A percentile compares a stretch with the other conserved stretches of the same genome.
phyloP scores from a whole-genome alignment of 2,113 vertebrate species.

The Dipodomys stephensi region DNA sequence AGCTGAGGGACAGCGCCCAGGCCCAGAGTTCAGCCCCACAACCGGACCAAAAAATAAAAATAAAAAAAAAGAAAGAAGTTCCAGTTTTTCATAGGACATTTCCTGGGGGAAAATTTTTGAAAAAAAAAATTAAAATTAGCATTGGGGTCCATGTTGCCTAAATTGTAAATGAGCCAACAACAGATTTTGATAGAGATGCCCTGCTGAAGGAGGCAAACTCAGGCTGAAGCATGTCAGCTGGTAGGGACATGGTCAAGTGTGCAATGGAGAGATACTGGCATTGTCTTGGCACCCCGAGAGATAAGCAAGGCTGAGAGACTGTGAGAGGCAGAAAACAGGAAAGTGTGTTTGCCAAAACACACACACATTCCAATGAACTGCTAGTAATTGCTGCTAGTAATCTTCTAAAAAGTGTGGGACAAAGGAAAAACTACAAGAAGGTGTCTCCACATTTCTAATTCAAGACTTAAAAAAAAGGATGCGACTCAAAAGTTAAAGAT shows the following conservation, averaged over 20 bases:
- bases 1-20: too few relatives aligned
- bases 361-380: conserved; percentile 49
- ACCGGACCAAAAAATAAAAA: too few relatives aligned
- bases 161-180: neutral
- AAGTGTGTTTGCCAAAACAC: conserved; percentile 54
- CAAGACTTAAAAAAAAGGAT: conserved; percentile 44
- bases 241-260: neutral
- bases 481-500: conserved; percentile 64
- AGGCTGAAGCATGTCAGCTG: neutral
- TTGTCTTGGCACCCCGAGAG: neutral
- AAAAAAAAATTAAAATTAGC: neutral
- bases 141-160: neutral
- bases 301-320: conserved; percentile 38
- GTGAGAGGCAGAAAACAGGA: conserved; percentile 66
- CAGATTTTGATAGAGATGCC: neutral
- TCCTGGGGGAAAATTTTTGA: neutral
- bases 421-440: conserved; percentile 58
- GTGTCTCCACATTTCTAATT: neutral
- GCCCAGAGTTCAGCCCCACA: too few relatives aligned
- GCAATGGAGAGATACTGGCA: conserved; percentile 10
- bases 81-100: neutral
- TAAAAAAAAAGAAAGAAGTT: conserved; percentile 4
- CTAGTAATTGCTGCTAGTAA: conserved; percentile 28
- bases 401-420: neutral
- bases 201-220: neutral